phyloP scores from a whole-genome alignment of 2,888 invertebrate genomes.

The Celastrina argiolus region DNA sequence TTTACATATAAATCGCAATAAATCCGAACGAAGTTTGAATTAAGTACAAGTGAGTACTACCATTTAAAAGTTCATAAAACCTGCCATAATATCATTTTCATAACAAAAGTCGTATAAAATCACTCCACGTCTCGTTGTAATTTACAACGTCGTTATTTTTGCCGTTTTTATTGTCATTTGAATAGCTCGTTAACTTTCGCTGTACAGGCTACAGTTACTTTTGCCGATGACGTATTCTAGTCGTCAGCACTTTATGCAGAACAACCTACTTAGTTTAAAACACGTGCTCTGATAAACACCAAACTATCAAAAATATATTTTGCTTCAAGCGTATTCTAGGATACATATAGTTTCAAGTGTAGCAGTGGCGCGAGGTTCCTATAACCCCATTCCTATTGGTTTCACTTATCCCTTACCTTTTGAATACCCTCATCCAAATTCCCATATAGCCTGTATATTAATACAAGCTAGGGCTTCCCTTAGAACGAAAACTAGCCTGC shows the following conservation, averaged over 20 bases:
- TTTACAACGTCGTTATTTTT: neutral
- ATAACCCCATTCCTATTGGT: too few species aligned
- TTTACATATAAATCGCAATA: too few species aligned
- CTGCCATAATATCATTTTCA: neutral
- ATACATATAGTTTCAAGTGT: too few species aligned
- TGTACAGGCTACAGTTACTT: neutral
- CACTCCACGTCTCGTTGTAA: neutral
- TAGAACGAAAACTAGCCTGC: too few species aligned
- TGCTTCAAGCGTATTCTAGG: too few species aligned
- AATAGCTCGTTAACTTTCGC: slow-evolving; percentile 18
- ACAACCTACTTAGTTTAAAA: neutral
- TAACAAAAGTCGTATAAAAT: neutral
- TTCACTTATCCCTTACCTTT: too few species aligned
- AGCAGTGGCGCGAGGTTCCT: too few species aligned
- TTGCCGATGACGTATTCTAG: neutral
- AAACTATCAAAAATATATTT: neutral
- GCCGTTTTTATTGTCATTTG: slow-evolving; percentile 19
- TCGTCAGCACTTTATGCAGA: neutral
- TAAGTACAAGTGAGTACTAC: neutral
- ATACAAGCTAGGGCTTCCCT: too few species aligned
- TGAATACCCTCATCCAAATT: too few species aligned
- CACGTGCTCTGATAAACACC: neutral
- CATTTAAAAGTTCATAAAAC: neutral
- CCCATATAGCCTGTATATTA: too few species aligned
- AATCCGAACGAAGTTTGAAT: too few species aligned